A percentile compares a stretch with the other conserved stretches of the same genome.
These are phyloP conservation scores for Nineta flava DNA, from an alignment of 2,888 invertebrate species.

Conservation along the genomic window DNA sequence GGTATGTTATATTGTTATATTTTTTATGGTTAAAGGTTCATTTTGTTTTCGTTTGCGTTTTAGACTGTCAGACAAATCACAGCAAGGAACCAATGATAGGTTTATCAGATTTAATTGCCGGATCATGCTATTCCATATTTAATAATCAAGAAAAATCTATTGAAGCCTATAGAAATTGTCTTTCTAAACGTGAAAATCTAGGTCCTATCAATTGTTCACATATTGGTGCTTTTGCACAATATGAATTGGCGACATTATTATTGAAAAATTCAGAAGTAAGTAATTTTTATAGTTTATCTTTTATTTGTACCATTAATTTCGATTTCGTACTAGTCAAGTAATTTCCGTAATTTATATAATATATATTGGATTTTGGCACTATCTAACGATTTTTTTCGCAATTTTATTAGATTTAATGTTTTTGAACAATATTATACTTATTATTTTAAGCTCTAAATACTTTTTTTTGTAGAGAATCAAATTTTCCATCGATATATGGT, in stretches of 20 bases:
- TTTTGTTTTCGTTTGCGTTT: conserved; percentile 10
- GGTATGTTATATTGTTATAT: conserved; percentile 23
- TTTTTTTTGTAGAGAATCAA: no score
- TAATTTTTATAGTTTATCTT: no score
- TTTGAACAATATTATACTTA: no score
- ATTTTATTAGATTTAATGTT: no score
- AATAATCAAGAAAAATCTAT: conserved; percentile 25
- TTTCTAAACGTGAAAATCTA: conserved; percentile 19
- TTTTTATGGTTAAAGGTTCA: not conserved
- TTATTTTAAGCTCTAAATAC: no score
- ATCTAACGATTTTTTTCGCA: no score
- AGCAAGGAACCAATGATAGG: conserved; percentile 37
- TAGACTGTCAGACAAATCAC: conserved; percentile 23
- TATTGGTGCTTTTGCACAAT: conserved; percentile 45
- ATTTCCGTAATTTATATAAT: no score
- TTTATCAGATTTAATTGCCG: conserved; percentile 33
- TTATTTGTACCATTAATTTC: no score
- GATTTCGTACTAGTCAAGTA: no score
- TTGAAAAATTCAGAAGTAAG: conserved; percentile 27
- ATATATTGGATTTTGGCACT: no score
- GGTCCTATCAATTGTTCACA: conserved; percentile 30
- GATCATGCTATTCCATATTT: conserved; percentile 30
- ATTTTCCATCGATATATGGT: no score
- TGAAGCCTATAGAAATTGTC: conserved; percentile 24
- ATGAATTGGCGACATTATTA: conserved; percentile 40